Evolutionary conservation across 2,797 vertebrate genomes (phyloP).

Genomic region (Coreius guichenoti): DNA sequence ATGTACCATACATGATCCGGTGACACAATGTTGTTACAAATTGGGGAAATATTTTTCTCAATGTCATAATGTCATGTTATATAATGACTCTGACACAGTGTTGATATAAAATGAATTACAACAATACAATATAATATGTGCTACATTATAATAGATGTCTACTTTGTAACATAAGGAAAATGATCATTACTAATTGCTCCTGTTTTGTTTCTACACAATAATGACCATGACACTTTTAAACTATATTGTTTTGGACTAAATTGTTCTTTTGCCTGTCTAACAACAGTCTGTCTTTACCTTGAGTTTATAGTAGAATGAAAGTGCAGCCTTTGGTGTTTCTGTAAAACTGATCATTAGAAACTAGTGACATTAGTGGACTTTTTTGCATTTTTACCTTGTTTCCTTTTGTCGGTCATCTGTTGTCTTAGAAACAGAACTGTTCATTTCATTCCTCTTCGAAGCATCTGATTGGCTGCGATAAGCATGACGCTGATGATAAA

Average conservation of each 20-base stretch:
- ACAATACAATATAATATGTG: conserved; percentile 15
- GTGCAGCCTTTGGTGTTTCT: conserved; percentile 38
- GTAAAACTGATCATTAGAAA: conserved; percentile 27
- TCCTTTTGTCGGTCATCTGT: conserved; percentile 19
- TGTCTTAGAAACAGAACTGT: conserved; percentile 32
- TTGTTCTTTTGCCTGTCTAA: not conserved
- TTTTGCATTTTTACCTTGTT: conserved; percentile 40
- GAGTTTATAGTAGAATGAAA: conserved; percentile 30
- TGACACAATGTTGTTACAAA: conserved; percentile 20
- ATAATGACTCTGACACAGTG: conserved; percentile 16
- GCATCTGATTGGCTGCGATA: conserved; percentile 97
- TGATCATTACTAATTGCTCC: conserved; percentile 3
- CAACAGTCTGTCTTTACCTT: conserved; percentile 33
- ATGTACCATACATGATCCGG: conserved; percentile 18
- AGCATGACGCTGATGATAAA: conserved; percentile 99
- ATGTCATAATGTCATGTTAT: conserved; percentile 13
- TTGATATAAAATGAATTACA: not conserved
- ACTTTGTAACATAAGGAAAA: not conserved
- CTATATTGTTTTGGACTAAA: conserved; percentile 11
- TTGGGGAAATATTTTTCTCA: conserved; percentile 6
- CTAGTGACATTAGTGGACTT: conserved; percentile 15
- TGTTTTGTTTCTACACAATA: not conserved
- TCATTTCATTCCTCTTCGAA: conserved; percentile 96
- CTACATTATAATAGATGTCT: conserved; percentile 7
- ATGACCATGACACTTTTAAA: not conserved